A percentile compares a stretch with the other conserved stretches of the same genome.
Evolutionary conservation across 2,888 invertebrate species (phyloP).

Genomic region (Aporophyla lueneburgensis): DNA sequence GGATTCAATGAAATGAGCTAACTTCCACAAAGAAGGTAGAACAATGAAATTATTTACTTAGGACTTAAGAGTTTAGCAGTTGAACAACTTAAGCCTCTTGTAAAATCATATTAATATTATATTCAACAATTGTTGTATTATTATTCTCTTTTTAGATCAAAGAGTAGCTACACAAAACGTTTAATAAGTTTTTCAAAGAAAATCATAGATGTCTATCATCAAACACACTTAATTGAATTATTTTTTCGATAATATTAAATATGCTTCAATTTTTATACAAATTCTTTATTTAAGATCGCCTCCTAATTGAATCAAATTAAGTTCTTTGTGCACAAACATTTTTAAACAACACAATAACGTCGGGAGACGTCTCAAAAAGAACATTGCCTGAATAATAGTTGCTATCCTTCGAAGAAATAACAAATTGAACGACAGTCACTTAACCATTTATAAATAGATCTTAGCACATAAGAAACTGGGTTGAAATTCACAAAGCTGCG

Average conservation of each 20-base stretch:
- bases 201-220: not conserved
- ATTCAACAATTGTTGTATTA: not conserved
- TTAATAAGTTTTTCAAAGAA: not conserved
- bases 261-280: constrained; percentile 1
- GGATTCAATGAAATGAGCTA: constrained; percentile 13
- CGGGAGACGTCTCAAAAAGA: constrained; percentile 60
- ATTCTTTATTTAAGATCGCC: constrained; percentile 9
- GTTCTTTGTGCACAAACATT: constrained; percentile 45
- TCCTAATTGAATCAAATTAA: constrained; percentile 48
- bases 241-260: not conserved
- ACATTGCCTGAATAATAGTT: constrained; percentile 68
- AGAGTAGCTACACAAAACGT: too few species aligned
- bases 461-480: constrained; percentile 49
- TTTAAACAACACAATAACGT: constrained; percentile 62
- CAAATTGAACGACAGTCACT: constrained; percentile 66
- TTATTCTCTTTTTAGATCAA: not conserved
- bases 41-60: constrained; percentile 21
- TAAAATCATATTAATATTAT: not conserved
- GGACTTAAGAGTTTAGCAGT: constrained; percentile 5
- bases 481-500: constrained; percentile 52
- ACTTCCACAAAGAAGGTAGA: constrained; percentile 23
- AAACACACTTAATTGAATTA: not conserved
- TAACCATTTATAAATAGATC: constrained; percentile 45
- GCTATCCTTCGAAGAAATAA: constrained; percentile 67
- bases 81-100: not conserved